A percentile compares a stretch with the other conserved stretches of the same genome.
Conservation (phyloP, 1,140 invertebrate genomes). For the Phymorhynchus buccinoides region DNA sequence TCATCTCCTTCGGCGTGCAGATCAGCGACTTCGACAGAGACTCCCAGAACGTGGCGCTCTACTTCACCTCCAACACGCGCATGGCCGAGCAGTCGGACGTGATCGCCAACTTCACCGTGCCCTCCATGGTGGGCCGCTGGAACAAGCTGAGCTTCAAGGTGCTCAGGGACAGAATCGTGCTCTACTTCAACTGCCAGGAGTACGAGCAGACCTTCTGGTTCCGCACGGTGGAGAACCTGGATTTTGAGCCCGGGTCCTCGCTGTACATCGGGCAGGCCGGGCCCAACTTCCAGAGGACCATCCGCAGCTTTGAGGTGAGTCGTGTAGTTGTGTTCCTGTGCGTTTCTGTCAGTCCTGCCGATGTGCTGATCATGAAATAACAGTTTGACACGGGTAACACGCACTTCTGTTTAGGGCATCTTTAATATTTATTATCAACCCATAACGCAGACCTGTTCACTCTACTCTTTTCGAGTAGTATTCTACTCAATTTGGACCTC, state of each 20-base stretch:
- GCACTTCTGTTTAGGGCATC: too few relatives aligned
- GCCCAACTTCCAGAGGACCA: constrained; percentile 34
- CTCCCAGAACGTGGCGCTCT: constrained; percentile 48
- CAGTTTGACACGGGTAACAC: too few relatives aligned
- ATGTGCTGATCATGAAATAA: too few relatives aligned
- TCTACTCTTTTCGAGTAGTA: too few relatives aligned
- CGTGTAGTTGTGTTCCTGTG: not conserved
- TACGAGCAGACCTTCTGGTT: constrained; percentile 27
- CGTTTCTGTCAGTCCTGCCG: too few relatives aligned
- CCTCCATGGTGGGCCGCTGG: constrained; percentile 48
- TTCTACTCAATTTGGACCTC: too few relatives aligned
- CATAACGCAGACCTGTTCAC: too few relatives aligned
- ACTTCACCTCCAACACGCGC: constrained; percentile 52
- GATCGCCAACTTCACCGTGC: constrained; percentile 52
- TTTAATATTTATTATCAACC: too few relatives aligned
- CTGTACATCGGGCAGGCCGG: constrained; percentile 53
- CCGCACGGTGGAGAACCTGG: constrained; percentile 33
- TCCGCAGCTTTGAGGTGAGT: constrained; percentile 51
- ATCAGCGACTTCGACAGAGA: constrained; percentile 32
- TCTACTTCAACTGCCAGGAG: constrained; percentile 56
- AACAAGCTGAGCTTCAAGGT: constrained; percentile 52
- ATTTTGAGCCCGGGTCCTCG: constrained; percentile 47
- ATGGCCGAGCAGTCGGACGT: constrained; percentile 34
- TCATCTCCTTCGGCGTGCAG: constrained; percentile 56
- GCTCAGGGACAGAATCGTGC: constrained; percentile 42